Percentiles rank a stretch among this genome's conserved stretches.
Evolutionary conservation across 1,140 invertebrate species (phyloP).

Genomic region (Araneus ventricosus): DNA sequence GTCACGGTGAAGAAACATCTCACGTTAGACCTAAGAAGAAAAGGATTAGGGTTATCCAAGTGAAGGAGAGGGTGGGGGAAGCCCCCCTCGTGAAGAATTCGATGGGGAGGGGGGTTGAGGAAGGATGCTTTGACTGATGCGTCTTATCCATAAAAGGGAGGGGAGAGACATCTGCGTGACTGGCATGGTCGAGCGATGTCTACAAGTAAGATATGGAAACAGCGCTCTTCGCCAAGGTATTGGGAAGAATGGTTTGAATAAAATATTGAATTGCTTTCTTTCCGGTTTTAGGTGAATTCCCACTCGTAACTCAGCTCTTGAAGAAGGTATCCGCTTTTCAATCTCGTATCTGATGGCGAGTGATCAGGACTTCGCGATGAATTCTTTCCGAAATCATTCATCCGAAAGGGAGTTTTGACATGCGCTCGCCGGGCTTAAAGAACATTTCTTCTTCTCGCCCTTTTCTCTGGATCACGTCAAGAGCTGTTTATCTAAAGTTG

Average conservation of each 20-base stretch:
- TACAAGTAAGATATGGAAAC: slow-evolving; percentile 70
- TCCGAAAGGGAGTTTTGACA: not conserved
- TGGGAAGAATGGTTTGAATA: slow-evolving; percentile 71
- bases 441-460: not conserved
- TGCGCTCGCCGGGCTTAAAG: not conserved
- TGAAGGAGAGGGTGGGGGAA: not conserved
- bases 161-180: slow-evolving; percentile 62
- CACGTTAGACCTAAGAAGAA: slow-evolving; percentile 70
- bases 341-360: slow-evolving; percentile 23
- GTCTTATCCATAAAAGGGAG: slow-evolving; percentile 12
- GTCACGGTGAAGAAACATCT: slow-evolving; percentile 67
- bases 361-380: slow-evolving; percentile 8
- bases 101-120: not conserved
- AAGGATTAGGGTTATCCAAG: slow-evolving; percentile 73
- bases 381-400: slow-evolving; percentile 19
- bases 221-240: not conserved
- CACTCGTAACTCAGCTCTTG: not conserved
- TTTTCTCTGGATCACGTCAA: no score
- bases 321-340: slow-evolving; percentile 12
- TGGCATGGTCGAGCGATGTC: slow-evolving; percentile 56
- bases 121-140: slow-evolving; percentile 66
- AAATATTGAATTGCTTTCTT: slow-evolving; percentile 71
- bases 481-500: no score
- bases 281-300: not conserved
- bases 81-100: not conserved